Evolutionary conservation across 2,797 vertebrate species (phyloP).

Genomic region (Echiichthys vipera): DNA sequence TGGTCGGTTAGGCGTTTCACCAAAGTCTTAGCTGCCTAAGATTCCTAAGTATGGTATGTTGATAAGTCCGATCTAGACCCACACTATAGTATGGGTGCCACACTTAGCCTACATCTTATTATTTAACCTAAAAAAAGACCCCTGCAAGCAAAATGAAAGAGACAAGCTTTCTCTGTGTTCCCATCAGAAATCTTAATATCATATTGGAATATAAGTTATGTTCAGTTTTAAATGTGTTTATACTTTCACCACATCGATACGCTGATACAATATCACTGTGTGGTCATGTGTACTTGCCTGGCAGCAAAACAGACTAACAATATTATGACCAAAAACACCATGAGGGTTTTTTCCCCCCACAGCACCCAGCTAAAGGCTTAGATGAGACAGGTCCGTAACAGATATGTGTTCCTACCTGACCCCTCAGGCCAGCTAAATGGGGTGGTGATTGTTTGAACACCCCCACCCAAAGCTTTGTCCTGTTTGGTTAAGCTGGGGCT

Average conservation of each 20-base stretch:
- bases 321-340: slow-evolving; percentile 54
- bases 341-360: neutral
- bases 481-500: slow-evolving; percentile 15
- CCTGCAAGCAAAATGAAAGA: neutral
- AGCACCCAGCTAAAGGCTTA: neutral
- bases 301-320: slow-evolving; percentile 4
- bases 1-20: neutral
- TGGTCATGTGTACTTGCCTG: neutral
- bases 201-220: neutral
- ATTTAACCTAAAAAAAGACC: neutral
- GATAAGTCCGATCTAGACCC: neutral
- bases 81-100: neutral
- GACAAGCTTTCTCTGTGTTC: neutral
- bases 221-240: neutral
- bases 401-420: slow-evolving; percentile 9
- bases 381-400: neutral
- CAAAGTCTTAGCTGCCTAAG: neutral
- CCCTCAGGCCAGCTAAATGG: slow-evolving; percentile 26
- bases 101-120: neutral
- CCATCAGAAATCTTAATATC: neutral
- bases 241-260: neutral
- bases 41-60: neutral
- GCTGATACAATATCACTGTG: neutral
- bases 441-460: slow-evolving; percentile 41
- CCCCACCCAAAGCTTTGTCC: slow-evolving; percentile 58